Conservation (phyloP, 2,113 vertebrate species). For the Pimephales promelas region DNA sequence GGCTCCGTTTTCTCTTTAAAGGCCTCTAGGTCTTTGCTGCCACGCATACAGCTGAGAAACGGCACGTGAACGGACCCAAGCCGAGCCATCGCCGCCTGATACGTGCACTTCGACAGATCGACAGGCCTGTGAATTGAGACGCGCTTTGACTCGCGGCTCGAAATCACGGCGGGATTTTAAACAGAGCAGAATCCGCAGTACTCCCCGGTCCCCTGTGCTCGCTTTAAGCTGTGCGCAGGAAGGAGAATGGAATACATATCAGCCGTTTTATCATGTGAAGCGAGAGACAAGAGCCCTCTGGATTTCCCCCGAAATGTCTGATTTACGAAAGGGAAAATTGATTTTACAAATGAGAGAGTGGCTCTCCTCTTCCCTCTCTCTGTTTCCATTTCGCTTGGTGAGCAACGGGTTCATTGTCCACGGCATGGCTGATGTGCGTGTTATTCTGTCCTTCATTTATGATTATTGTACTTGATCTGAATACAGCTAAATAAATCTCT, state of each 20-base stretch:
- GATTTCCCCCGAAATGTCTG: constrained; percentile 42
- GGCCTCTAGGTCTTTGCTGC: constrained; percentile 14
- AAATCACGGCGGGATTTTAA: neutral
- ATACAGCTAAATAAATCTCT: constrained; percentile 60
- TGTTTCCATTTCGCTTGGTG: constrained; percentile 15
- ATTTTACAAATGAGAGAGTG: constrained; percentile 39
- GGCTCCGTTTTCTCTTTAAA: neutral
- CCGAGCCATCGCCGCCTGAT: neutral
- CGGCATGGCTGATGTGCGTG: constrained; percentile 26
- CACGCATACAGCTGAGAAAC: neutral
- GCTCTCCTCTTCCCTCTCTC: neutral
- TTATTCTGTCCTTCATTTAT: constrained; percentile 41
- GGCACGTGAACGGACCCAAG: neutral
- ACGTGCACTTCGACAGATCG: neutral
- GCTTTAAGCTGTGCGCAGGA: constrained; percentile 16
- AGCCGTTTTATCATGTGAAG: constrained; percentile 36
- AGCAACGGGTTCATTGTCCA: neutral
- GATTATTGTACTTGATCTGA: constrained; percentile 54
- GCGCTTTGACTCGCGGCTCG: neutral
- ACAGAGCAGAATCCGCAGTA: neutral
- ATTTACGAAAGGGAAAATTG: constrained; percentile 46
- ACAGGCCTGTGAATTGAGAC: constrained; percentile 38
- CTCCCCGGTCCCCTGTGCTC: constrained; percentile 28
- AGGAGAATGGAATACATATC: constrained; percentile 49
- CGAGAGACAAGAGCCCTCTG: constrained; percentile 15